Evolutionary conservation across 2,797 vertebrate genomes (phyloP), one percentile per base, ranked within the genome.

Genomic region (Halcyon leucocephala): DNA sequence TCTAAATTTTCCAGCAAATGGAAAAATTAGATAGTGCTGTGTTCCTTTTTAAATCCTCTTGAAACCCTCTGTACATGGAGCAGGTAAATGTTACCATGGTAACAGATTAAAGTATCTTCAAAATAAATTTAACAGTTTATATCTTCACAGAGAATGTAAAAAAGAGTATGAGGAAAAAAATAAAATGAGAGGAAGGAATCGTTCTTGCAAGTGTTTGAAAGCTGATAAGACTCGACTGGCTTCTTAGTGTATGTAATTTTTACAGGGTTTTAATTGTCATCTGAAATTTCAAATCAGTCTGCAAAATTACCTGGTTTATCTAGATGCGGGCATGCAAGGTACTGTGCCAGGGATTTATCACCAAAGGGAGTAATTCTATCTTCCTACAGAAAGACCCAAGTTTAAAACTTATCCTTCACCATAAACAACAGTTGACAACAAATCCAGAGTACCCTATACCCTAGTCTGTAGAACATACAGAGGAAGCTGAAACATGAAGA

Each of bases 381-480:
- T 62, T 46, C 20, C 15, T 71, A 3, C 1, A n/a, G 21, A 44
- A 91, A 91, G 42, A 18, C 25, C 54, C 6, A 81, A 62, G 15
- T 48, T 71, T 41, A 57, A 67, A 52, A 42, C 66, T 39, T 67
- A 29, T 29, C 44, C 39, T 54, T 74, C n/a, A 49, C 16, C 21
- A 39, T n/a, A 41, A 86, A 29, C 18, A 41, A 22, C 7, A 65
- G 19, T 44, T n/a, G 14, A 58, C 20, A n/a, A 31, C 18, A 55
- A 19, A 31, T 55, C 21, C 55, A 58, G 21, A 58, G n/a, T 9
- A 58, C 9, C 20, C 35, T 42, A 16, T 48, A 46, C 15, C 15
- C 37, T 57, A 12, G 33, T 18, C 31, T 12, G 39, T 65, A 22
- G 24, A 81, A 62, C 7, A 42, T 2, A 31, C 0, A 0, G 22